Conservation (phyloP, 2,113 vertebrate species). For the Tragulus kanchil region DNA sequence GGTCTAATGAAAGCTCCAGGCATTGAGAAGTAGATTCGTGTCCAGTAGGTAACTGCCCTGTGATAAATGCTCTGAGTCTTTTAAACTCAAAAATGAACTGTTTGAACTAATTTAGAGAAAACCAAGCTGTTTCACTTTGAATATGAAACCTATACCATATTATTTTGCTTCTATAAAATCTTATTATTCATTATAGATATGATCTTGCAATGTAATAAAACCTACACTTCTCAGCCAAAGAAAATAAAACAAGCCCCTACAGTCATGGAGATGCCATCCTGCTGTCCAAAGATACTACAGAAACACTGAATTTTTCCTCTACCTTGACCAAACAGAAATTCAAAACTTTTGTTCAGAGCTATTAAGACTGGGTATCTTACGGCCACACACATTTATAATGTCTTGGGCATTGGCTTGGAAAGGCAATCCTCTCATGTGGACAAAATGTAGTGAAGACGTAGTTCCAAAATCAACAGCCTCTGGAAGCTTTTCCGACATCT, state of each 20-base stretch:
- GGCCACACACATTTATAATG: slow-evolving; percentile 91
- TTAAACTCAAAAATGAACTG: not conserved
- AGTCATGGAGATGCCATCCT: not conserved
- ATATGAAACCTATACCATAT: not conserved
- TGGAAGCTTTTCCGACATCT: slow-evolving; percentile 74
- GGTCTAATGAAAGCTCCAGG: not conserved
- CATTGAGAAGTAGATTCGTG: not conserved
- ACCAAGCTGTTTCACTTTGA: not conserved
- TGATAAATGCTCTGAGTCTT: not conserved
- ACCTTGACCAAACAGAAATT: not conserved
- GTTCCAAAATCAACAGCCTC: slow-evolving; percentile 64
- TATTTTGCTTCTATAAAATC: not conserved
- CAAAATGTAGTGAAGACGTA: slow-evolving; percentile 74
- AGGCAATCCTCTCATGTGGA: slow-evolving; percentile 94
- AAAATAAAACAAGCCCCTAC: not conserved
- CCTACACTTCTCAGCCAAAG: not conserved
- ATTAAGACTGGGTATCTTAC: not conserved
- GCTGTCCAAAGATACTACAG: not conserved
- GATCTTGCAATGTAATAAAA: slow-evolving; percentile 26
- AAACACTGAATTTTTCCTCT: not conserved
- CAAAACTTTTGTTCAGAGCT: not conserved
- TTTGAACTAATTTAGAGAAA: not conserved
- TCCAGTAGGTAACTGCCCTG: not conserved
- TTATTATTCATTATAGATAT: not conserved
- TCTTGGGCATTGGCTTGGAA: slow-evolving; percentile 90